phyloP scores from a whole-genome alignment of 2,888 invertebrate species.

The Dolichomitus sp. region DNA sequence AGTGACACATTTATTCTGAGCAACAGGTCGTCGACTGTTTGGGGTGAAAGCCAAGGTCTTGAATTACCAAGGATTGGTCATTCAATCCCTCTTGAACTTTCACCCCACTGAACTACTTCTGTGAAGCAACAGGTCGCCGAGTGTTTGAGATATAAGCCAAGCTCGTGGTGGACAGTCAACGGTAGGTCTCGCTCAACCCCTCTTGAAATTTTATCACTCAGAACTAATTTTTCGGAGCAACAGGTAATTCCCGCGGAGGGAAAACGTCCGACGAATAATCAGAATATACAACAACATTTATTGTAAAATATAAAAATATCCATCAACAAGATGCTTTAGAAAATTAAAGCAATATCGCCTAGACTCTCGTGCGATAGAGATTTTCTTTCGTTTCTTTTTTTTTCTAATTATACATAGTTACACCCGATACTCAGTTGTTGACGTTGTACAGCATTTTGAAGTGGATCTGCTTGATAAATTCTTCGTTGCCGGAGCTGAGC shows the following conservation, averaged over 20 bases:
- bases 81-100: neutral
- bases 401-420: constrained; percentile 19
- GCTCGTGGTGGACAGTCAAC: neutral
- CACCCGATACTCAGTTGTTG: constrained; percentile 68
- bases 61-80: neutral
- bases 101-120: constrained; percentile 24
- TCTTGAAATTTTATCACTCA: neutral
- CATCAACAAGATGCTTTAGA: constrained; percentile 54
- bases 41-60: neutral
- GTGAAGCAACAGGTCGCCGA: constrained; percentile 37
- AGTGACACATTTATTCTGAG: constrained; percentile 28
- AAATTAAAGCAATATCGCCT: constrained; percentile 50
- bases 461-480: constrained; percentile 81
- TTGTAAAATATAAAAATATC: constrained; percentile 74
- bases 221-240: constrained; percentile 23
- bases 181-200: neutral
- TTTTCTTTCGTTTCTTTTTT: constrained; percentile 18
- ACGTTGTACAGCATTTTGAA: constrained; percentile 80
- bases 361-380: constrained; percentile 7
- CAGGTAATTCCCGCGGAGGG: constrained; percentile 34
- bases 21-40: constrained; percentile 28
- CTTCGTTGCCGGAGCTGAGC: constrained; percentile 80
- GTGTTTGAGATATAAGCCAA: neutral
- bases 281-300: constrained; percentile 74
- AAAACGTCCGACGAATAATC: constrained; percentile 24